Percentiles rank a stretch among this genome's conserved stretches.
These are phyloP conservation scores for Brienomyrus brachyistius DNA, from an alignment of 2,113 vertebrate species.

Conservation along the genomic window DNA sequence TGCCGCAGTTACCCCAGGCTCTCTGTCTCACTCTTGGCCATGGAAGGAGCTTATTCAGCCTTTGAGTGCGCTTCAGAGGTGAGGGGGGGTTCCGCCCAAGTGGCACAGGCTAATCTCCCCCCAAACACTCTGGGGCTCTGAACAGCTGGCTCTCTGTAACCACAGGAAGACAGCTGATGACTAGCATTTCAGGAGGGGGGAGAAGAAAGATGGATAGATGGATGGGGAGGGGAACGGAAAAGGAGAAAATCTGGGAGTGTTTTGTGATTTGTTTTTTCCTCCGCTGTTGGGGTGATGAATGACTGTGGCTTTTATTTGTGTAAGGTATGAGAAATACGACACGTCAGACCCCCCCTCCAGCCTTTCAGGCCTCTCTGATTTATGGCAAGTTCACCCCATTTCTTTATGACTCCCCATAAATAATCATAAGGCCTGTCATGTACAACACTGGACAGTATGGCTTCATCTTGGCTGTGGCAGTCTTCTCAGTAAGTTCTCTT, in stretches of 20 bases:
- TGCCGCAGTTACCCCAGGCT: constrained; percentile 31
- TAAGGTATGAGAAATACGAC: constrained; percentile 43
- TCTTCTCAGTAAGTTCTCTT: neutral
- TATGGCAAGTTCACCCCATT: constrained; percentile 33
- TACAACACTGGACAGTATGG: constrained; percentile 26
- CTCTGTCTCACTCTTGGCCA: constrained; percentile 19
- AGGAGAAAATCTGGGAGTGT: constrained; percentile 15
- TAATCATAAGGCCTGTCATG: constrained; percentile 42
- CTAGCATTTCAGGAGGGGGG: neutral
- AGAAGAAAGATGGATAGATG: constrained; percentile 15
- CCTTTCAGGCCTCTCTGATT: constrained; percentile 36
- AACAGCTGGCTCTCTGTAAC: constrained; percentile 6
- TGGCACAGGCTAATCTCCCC: neutral
- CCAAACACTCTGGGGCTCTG: neutral
- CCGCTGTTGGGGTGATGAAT: constrained; percentile 25
- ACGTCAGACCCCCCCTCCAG: constrained; percentile 25
- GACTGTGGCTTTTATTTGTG: constrained; percentile 36
- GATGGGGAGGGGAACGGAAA: constrained; percentile 12
- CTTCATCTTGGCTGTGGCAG: constrained; percentile 8
- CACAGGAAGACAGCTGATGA: constrained; percentile 13
- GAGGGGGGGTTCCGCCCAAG: neutral
- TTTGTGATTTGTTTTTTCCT: constrained; percentile 15
- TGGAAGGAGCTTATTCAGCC: constrained; percentile 30
- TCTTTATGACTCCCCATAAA: constrained; percentile 46
- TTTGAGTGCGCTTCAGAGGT: constrained; percentile 25